A percentile compares a stretch with the other conserved stretches of the same genome.
Conservation (phyloP, 2,113 vertebrate species). For the Trematocara macrostoma region DNA sequence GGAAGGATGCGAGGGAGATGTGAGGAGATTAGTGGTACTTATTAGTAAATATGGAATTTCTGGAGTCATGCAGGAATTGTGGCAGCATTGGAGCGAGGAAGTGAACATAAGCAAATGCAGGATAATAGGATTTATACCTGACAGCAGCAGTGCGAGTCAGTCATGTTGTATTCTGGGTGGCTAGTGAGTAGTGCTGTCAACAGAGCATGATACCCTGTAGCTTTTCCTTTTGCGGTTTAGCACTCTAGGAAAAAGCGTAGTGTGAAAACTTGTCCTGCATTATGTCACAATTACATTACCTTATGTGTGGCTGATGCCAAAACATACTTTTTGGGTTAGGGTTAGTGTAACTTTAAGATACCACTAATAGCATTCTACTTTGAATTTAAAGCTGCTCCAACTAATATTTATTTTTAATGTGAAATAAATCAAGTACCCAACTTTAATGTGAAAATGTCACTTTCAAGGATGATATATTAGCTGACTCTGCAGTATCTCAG, state of each 20-base stretch:
- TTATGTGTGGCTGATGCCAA: neutral
- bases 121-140: neutral
- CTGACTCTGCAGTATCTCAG: neutral
- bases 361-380: neutral
- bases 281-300: neutral
- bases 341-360: neutral
- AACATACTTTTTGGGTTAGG: neutral
- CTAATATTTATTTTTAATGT: neutral
- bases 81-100: neutral
- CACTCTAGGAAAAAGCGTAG: neutral
- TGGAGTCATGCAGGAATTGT: neutral
- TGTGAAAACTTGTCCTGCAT: neutral
- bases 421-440: neutral
- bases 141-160: neutral
- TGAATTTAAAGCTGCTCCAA: neutral
- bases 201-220: neutral
- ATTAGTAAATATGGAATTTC: slow-evolving; percentile 6
- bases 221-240: neutral
- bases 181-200: neutral
- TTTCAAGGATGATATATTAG: neutral
- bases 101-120: neutral
- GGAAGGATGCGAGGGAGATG: neutral
- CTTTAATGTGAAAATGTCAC: neutral
- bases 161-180: neutral
- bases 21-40: neutral